Percentiles rank a stretch among this genome's conserved stretches.
phyloP scores from a whole-genome alignment of 2,113 vertebrate genomes.

The Crocuta crocuta region DNA sequence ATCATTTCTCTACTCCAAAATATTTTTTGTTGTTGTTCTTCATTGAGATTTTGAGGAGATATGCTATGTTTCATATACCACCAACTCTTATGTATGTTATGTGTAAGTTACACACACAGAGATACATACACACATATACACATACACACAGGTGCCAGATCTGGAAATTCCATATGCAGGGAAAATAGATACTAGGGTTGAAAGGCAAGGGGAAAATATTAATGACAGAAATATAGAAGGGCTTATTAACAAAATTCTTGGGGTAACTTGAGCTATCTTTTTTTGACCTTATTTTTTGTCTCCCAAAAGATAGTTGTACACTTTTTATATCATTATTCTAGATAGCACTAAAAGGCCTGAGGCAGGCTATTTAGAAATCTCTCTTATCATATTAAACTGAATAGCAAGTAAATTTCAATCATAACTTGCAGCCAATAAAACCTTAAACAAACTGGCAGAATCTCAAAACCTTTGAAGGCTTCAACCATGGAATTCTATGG shows the following conservation, averaged over 20 bases:
- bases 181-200: slow-evolving; percentile 7
- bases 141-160: background rate
- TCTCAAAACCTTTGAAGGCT: slow-evolving; percentile 66
- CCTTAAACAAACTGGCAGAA: slow-evolving; percentile 57
- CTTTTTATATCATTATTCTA: slow-evolving; percentile 69
- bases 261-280: slow-evolving; percentile 19
- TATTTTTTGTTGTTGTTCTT: background rate
- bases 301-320: background rate
- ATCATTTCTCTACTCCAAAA: slow-evolving; percentile 18
- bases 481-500: slow-evolving; percentile 55
- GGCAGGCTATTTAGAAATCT: slow-evolving; percentile 70
- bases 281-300: slow-evolving; percentile 64
- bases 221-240: background rate
- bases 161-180: background rate
- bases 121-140: background rate
- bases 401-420: slow-evolving; percentile 69
- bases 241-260: slow-evolving; percentile 39
- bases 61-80: background rate
- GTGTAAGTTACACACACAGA: background rate
- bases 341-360: slow-evolving; percentile 37
- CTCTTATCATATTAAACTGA: slow-evolving; percentile 69
- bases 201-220: background rate
- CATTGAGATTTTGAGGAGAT: slow-evolving; percentile 11
- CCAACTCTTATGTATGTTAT: background rate
- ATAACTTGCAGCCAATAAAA: slow-evolving; percentile 51